Base-by-base conservation (phyloP, 1,140 invertebrate species). In the Ceratina japonica region DNA sequence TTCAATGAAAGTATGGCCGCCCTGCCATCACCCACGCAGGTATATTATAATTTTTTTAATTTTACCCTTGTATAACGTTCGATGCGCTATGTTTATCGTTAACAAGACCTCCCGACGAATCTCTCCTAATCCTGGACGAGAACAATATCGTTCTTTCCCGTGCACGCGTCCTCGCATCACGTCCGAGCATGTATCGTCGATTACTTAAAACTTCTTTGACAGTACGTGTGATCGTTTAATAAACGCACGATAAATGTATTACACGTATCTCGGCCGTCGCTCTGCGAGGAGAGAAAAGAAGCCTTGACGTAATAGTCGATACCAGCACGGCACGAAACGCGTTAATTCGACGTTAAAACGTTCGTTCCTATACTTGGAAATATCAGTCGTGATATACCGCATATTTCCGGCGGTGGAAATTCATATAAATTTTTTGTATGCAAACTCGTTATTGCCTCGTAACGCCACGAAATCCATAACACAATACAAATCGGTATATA, bases 11-110 rank as follows among this genome's bases (percentile, higher is more conserved):
- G 90, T 91, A 91, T 91, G 91, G 91, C 91, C 87, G 91, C 91
- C 83, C 81, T 91, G 87, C 91, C 91, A 86, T 92, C 91, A 91
- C 91, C 91, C 88, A 92, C 91, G 89, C 91, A 92, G 91, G 91
- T 92, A 92, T 82, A 87, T 84, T 71, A 61, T 59, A 76, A 85
- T 88, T 90, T 89, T 84, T 63, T 82, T 65, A 56, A 62, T 81
- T 82, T 65, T 85, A 74, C 20, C n/a, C 15, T 24, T 44, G 62
- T 83, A 75, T 65, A 84, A 75, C 31, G 37, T 72, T 79, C 58
- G 2, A 69, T 78, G 54, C 44, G n/a, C 8, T 59, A 22, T 51
- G 15, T 24, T 0, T 52, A 61, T 31, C 16, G 15, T 51, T 20
- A 49, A 31, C 44, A 1, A 59, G 0, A 16, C 74, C 18, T 4